phyloP scores from a whole-genome alignment of 2,113 vertebrate species.

The Clarias magur region DNA sequence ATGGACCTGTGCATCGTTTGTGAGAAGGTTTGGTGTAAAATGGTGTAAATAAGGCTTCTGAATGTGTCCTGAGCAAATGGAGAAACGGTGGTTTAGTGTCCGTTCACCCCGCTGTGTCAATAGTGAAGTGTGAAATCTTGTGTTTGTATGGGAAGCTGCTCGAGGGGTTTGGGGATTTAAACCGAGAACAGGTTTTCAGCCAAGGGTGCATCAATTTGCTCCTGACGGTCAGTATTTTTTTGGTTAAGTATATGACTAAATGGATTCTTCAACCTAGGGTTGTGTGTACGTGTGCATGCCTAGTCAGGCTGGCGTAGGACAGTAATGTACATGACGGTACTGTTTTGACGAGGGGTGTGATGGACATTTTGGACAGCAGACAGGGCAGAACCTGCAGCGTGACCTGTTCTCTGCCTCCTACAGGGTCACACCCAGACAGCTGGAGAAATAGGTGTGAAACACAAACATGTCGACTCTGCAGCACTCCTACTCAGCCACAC shows the following conservation, averaged over 20 bases:
- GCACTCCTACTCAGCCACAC: slow-evolving; percentile 10
- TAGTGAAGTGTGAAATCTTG: slow-evolving; percentile 56
- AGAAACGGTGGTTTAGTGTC: slow-evolving; percentile 32
- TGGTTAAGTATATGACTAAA: neutral
- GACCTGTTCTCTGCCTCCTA: slow-evolving; percentile 6
- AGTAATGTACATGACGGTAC: neutral
- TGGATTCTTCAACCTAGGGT: neutral
- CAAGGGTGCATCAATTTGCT: neutral
- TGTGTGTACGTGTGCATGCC: neutral
- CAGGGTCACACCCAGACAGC: slow-evolving; percentile 48
- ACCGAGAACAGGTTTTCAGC: neutral
- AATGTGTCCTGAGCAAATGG: slow-evolving; percentile 57
- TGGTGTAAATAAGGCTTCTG: slow-evolving; percentile 32
- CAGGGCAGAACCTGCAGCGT: slow-evolving; percentile 23
- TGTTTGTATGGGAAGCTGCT: slow-evolving; percentile 30
- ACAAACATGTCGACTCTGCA: slow-evolving; percentile 27
- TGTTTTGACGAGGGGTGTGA: slow-evolving; percentile 36
- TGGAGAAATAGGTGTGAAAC: slow-evolving; percentile 44
- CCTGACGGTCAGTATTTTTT: neutral
- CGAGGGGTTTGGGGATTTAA: neutral
- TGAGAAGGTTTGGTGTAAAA: slow-evolving; percentile 23
- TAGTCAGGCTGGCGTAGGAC: neutral
- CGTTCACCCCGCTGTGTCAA: slow-evolving; percentile 59
- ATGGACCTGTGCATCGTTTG: slow-evolving; percentile 16
- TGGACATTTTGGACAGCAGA: slow-evolving; percentile 17